phyloP scores from a whole-genome alignment of 2,797 vertebrate species.

The Hippocampus kuda region DNA sequence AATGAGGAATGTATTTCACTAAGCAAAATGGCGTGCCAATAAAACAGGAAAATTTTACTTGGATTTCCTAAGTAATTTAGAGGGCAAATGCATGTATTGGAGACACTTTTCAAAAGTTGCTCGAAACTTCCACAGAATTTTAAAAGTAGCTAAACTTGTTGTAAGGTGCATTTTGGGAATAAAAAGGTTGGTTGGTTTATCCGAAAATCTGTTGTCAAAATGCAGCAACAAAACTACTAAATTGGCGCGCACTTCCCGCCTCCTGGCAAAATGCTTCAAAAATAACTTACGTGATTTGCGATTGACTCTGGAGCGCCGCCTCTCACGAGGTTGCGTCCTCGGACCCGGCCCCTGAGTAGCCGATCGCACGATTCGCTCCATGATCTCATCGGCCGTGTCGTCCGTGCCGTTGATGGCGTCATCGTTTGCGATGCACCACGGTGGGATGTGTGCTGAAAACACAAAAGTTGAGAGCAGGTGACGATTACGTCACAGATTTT shows the following conservation, averaged over 20 bases:
- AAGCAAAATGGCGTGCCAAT: no score
- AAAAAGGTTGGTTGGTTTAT: no score
- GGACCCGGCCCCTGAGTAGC: conserved; percentile 93
- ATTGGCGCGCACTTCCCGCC: not conserved
- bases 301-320: conserved; percentile 86
- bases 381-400: conserved; percentile 92
- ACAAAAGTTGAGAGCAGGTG: not conserved
- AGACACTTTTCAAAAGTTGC: no score
- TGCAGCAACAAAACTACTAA: no score
- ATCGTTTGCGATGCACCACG: conserved; percentile 73
- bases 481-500: not conserved
- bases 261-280: not conserved
- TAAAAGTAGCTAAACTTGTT: no score
- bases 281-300: conserved; percentile 85
- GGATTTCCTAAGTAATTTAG: no score
- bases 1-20: no score
- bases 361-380: conserved; percentile 95
- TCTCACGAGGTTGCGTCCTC: conserved; percentile 81
- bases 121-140: no score
- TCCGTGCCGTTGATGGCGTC: conserved; percentile 78
- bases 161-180: no score
- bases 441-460: conserved; percentile 69
- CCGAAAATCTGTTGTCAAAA: no score
- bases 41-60: no score
- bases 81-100: no score